Conservation (phyloP, 2,113 vertebrate genomes). For the Grus americana region DNA sequence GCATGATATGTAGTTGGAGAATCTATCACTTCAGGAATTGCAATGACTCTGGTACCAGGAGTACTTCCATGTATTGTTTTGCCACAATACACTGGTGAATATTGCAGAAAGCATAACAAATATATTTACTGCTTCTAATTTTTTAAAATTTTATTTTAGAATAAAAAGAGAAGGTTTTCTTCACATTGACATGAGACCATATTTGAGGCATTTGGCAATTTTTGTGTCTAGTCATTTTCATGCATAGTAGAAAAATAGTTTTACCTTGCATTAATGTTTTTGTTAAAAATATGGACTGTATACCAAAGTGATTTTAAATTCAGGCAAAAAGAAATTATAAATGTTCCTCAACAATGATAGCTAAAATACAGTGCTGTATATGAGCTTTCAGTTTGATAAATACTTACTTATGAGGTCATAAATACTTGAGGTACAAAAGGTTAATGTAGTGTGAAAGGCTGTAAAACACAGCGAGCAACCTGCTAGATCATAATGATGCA, state of each 20-base stretch:
- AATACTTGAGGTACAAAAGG: conserved; percentile 84
- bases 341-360: conserved; percentile 57
- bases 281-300: neutral
- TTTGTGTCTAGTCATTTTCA: neutral
- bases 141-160: neutral
- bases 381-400: conserved; percentile 83
- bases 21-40: neutral
- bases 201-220: neutral
- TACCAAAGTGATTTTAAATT: conserved; percentile 59
- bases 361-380: conserved; percentile 67
- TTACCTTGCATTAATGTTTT: neutral
- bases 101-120: neutral
- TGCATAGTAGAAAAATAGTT: neutral
- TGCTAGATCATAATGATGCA: conserved; percentile 83
- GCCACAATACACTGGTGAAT: accelerated
- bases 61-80: neutral
- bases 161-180: neutral
- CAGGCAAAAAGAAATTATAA: conserved; percentile 63
- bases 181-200: neutral
- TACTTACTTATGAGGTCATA: conserved; percentile 84
- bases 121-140: neutral
- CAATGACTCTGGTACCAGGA: neutral
- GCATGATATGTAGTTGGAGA: neutral
- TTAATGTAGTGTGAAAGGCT: conserved; percentile 86
- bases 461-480: conserved; percentile 78